A percentile compares a stretch with the other conserved stretches of the same genome.
Conservation (phyloP, 1,140 invertebrate species). For the Drosophila suzukii region DNA sequence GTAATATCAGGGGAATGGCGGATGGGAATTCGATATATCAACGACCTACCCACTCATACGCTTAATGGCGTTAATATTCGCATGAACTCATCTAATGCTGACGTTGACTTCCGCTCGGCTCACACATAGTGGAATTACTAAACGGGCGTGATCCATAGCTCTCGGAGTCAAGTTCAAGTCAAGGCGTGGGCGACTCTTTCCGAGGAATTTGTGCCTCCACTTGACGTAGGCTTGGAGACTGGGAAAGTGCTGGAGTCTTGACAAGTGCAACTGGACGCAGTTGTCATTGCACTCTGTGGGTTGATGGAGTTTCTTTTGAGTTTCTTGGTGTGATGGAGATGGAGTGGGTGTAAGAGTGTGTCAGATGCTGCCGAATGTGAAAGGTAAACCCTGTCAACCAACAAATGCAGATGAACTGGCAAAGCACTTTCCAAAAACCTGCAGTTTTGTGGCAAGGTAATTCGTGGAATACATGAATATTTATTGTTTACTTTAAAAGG, state of each 20-base stretch:
- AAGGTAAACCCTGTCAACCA: slow-evolving; percentile 39
- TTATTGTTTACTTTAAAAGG: neutral
- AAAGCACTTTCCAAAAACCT: slow-evolving; percentile 29
- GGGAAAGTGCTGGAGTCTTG: slow-evolving; percentile 52
- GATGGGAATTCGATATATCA: neutral
- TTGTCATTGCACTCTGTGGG: slow-evolving; percentile 54
- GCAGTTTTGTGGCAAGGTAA: neutral
- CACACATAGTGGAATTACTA: slow-evolving; percentile 7
- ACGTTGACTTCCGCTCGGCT: slow-evolving; percentile 66
- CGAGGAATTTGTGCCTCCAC: slow-evolving; percentile 46
- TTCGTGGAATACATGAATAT: neutral
- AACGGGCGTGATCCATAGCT: slow-evolving; percentile 13
- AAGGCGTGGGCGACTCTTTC: slow-evolving; percentile 56
- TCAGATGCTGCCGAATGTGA: slow-evolving; percentile 48
- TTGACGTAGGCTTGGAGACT: slow-evolving; percentile 37
- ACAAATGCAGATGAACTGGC: slow-evolving; percentile 16
- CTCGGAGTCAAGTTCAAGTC: slow-evolving; percentile 66
- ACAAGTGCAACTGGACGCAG: slow-evolving; percentile 64
- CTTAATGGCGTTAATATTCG: slow-evolving; percentile 45
- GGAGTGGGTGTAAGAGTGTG: slow-evolving; percentile 34
- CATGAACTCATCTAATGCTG: slow-evolving; percentile 62
- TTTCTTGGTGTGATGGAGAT: slow-evolving; percentile 9
- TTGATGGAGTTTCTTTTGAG: slow-evolving; percentile 16
- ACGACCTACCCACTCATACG: slow-evolving; percentile 11
- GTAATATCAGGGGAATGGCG: slow-evolving; percentile 9